Percentiles rank a stretch among this genome's conserved stretches.
phyloP scores from a whole-genome alignment of 2,113 vertebrate species.

The Himantopus leucocephalus region DNA sequence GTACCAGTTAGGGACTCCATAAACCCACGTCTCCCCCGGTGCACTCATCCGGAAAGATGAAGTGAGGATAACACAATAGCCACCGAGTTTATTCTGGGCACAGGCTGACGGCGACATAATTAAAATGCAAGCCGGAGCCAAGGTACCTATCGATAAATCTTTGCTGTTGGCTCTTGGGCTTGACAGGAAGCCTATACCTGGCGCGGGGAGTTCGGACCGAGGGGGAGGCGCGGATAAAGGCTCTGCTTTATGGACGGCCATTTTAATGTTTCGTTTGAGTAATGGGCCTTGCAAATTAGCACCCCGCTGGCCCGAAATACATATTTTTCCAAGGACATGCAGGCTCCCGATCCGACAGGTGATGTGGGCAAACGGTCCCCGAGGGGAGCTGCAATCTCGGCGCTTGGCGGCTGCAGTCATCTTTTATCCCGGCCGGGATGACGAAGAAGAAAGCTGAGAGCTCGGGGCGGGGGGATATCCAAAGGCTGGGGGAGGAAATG shows the following conservation, averaged over 20 bases:
- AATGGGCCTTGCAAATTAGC: constrained; percentile 82
- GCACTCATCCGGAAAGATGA: background rate
- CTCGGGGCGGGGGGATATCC: background rate
- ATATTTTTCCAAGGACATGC: constrained; percentile 53
- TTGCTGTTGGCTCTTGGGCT: constrained; percentile 66
- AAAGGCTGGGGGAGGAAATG: constrained; percentile 59
- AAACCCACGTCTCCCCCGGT: accelerated
- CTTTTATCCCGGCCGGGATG: constrained; percentile 61
- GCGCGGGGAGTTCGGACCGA: background rate
- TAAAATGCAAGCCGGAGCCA: constrained; percentile 61
- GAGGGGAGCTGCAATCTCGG: constrained; percentile 57
- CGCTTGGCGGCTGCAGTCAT: constrained; percentile 42
- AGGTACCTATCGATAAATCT: constrained; percentile 71
- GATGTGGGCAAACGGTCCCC: constrained; percentile 59
- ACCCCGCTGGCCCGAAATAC: constrained; percentile 72
- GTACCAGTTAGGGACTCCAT: background rate
- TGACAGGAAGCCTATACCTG: constrained; percentile 74
- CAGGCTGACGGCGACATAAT: constrained; percentile 8
- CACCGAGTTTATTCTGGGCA: background rate
- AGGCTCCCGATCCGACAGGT: constrained; percentile 68
- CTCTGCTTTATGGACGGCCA: constrained; percentile 50
- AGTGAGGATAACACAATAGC: background rate
- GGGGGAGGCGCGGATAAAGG: constrained; percentile 60
- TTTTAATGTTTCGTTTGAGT: constrained; percentile 77
- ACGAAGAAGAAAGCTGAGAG: constrained; percentile 43